Percentiles rank a stretch among this genome's conserved stretches.
These are phyloP conservation scores for Euschistus heros DNA, from an alignment of 1,140 invertebrate species.

Conservation along the genomic window DNA sequence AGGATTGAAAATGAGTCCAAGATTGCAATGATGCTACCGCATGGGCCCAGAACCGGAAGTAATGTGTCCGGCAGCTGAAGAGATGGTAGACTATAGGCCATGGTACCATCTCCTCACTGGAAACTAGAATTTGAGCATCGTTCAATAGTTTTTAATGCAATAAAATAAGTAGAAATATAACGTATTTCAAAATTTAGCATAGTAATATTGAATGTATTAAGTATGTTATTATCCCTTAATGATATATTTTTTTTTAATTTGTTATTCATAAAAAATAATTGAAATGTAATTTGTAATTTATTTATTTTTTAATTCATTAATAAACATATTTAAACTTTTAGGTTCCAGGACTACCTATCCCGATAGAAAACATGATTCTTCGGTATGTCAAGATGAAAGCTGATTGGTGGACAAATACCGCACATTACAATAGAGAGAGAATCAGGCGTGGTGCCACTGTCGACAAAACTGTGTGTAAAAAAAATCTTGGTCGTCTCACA, in stretches of 20 bases:
- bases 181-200: not conserved
- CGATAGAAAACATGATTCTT: slow-evolving; percentile 99
- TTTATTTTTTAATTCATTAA: not conserved
- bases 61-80: not conserved
- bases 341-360: slow-evolving; percentile 94
- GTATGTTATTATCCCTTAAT: not conserved
- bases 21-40: slow-evolving; percentile 4
- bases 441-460: slow-evolving; percentile 88
- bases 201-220: not conserved
- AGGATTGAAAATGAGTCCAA: not conserved
- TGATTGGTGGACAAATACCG: slow-evolving; percentile 99
- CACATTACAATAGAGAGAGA: slow-evolving; percentile 97
- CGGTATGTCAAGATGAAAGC: slow-evolving; percentile 99
- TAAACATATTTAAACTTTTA: slow-evolving; percentile 28
- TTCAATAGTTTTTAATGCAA: not conserved
- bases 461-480: slow-evolving; percentile 99
- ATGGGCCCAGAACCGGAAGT: slow-evolving; percentile 2
- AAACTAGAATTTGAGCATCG: not conserved
- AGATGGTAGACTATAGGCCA: not conserved
- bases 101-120: not conserved
- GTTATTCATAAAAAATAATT: not conserved
- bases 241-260: not conserved
- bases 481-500: slow-evolving; percentile 94
- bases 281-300: not conserved
- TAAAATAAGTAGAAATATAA: not conserved